Conservation (phyloP, 2,797 vertebrate genomes). For the Urophycis tenuis region DNA sequence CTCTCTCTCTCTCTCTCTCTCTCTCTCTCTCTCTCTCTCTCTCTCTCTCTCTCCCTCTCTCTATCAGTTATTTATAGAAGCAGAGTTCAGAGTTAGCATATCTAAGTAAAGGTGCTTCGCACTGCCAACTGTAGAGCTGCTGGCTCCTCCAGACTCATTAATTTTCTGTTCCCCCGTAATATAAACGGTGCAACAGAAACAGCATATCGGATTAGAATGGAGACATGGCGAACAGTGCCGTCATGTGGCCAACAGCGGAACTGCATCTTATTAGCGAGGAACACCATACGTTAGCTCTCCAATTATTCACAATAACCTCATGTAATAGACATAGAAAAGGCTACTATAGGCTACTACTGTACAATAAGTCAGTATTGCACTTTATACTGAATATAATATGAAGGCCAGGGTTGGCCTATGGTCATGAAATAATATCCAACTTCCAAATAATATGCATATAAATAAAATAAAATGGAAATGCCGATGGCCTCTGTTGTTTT, state of each 20-base stretch:
- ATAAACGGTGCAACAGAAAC: constrained; percentile 17
- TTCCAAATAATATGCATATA: no score
- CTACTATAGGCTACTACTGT: background rate
- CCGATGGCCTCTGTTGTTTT: no score
- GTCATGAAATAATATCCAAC: background rate
- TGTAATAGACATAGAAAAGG: background rate
- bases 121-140: constrained; percentile 51
- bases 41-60: no score
- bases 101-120: constrained; percentile 64
- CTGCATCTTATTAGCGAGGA: constrained; percentile 36
- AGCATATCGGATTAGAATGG: constrained; percentile 32
- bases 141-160: constrained; percentile 60
- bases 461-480: no score
- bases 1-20: background rate
- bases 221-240: constrained; percentile 52
- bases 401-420: background rate
- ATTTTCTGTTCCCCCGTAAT: constrained; percentile 55
- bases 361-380: no score
- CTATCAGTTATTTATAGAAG: constrained; percentile 52
- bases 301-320: background rate
- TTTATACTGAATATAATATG: background rate
- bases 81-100: constrained; percentile 54
- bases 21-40: no score
- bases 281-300: background rate
- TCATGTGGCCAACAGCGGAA: constrained; percentile 53